Percentiles rank a stretch among this genome's conserved stretches.
Conservation (phyloP, 2,113 vertebrate genomes). For the Anser cygnoides region DNA sequence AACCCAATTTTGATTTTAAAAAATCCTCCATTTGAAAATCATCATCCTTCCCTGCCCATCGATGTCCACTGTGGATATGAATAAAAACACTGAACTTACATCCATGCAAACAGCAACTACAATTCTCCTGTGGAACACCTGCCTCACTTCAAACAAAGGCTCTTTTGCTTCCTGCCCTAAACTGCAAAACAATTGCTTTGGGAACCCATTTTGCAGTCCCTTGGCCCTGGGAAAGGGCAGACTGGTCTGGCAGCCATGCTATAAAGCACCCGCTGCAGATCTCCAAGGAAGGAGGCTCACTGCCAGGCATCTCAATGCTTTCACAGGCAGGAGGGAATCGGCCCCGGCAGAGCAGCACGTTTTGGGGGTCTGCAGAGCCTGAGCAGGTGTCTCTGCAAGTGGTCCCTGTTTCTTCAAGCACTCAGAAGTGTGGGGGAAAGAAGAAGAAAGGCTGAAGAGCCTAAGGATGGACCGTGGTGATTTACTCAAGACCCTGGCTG, state of each 20-base stretch:
- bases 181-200: not conserved
- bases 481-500: not conserved
- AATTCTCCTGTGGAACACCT: not conserved
- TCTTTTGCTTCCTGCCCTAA: not conserved
- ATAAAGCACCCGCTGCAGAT: not conserved
- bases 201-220: not conserved
- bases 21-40: not conserved
- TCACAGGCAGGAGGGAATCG: not conserved
- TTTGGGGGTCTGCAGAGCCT: not conserved
- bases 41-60: not conserved
- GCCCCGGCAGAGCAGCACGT: not conserved
- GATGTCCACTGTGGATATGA: not conserved
- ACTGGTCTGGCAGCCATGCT: rapidly evolving
- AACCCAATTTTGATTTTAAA: not conserved
- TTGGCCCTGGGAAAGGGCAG: not conserved
- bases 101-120: not conserved
- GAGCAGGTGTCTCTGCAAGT: not conserved
- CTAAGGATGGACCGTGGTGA: not conserved
- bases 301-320: not conserved
- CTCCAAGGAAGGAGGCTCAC: not conserved
- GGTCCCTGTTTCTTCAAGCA: not conserved
- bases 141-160: not conserved
- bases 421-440: not conserved
- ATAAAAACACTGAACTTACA: not conserved
- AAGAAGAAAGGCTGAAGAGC: not conserved